phyloP scores from a whole-genome alignment of 2,888 invertebrate genomes.

The Parnassius apollo region DNA sequence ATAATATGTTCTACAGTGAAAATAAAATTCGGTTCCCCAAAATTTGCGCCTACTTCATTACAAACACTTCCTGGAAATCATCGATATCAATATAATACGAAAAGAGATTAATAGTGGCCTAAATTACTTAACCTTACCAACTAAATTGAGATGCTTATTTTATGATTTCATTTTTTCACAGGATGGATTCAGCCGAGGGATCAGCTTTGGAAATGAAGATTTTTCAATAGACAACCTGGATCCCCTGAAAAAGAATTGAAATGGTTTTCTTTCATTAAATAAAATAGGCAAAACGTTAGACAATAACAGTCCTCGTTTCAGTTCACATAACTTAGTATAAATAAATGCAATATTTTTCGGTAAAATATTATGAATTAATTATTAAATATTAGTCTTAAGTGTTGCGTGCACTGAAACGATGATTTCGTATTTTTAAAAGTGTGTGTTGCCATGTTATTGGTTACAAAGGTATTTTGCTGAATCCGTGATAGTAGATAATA shows the following conservation, averaged over 20 bases:
- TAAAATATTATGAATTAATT: slow-evolving; percentile 41
- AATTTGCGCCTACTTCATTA: too few relatives aligned
- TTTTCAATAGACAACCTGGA: slow-evolving; percentile 97
- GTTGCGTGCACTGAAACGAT: slow-evolving; percentile 59
- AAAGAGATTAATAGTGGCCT: too few relatives aligned
- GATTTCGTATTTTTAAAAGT: slow-evolving; percentile 39
- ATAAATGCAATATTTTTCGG: slow-evolving; percentile 48
- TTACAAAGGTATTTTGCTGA: slow-evolving; percentile 55
- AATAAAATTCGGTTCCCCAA: too few relatives aligned
- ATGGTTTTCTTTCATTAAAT: slow-evolving; percentile 30
- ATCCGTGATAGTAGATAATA: slow-evolving; percentile 59
- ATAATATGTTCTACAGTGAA: too few relatives aligned
- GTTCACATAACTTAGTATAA: slow-evolving; percentile 55
- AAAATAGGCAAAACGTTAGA: slow-evolving; percentile 43
- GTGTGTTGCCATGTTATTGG: slow-evolving; percentile 74
- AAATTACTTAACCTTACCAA: too few relatives aligned
- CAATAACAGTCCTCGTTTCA: slow-evolving; percentile 45
- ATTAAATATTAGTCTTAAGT: slow-evolving; percentile 42
- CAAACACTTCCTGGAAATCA: too few relatives aligned
- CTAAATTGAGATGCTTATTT: neutral
- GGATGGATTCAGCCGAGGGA: slow-evolving; percentile 94
- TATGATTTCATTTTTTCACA: slow-evolving; percentile 66
- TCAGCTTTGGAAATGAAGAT: slow-evolving; percentile 94
- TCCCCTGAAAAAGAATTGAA: slow-evolving; percentile 90
- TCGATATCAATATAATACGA: too few relatives aligned